Base-by-base conservation (phyloP, 2,888 invertebrate genomes). In the Synanthedon myopaeformis region DNA sequence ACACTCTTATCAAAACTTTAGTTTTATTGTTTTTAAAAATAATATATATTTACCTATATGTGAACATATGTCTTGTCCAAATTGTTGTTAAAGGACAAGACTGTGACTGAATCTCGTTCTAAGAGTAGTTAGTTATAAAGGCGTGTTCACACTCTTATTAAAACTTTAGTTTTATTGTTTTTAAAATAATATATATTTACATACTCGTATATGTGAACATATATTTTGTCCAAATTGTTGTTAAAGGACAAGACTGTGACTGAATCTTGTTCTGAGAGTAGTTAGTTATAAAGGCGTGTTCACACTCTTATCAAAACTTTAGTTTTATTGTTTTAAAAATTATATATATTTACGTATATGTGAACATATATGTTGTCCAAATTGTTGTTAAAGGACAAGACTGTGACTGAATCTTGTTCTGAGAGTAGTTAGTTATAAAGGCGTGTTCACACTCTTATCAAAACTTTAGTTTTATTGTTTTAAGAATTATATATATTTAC, bases 1-100 rank as follows among this genome's bases (percentile, higher is more conserved):
- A 45, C 6, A 45, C 6, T 45, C 45, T 8, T 45, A 45, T 10
- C 2, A 10, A 35, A 35, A 35, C 35, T 35, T 35, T 23, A 4
- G 3, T 23, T 23, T 23, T 23, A 23, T 23, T 23, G 23, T 23
- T 23, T n/a, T 23, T 23, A 23, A 23, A 23, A 3, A 23, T 23
- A 4, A 23, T 23, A 17, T 17, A 17, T 23, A 23, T 23, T 23
- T 23, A 17, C 17, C 1, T 17, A 17, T 17, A 17, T 17, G 2
- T 17, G 17, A 17, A 17, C 17, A 17, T 17, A 17, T 2, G 17
- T 17, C 2, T 17, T 17, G 17, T 17, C 17, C 17, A 17, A 17
- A 17, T 17, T 17, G 17, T 17, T 17, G 17, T 17, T n/a, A 17
- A 17, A 58, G 58, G 55, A 61, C 61, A 66, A 65, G 66, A 66